Evolutionary conservation across 2,888 invertebrate species (phyloP).

Genomic region (Leucania comma): DNA sequence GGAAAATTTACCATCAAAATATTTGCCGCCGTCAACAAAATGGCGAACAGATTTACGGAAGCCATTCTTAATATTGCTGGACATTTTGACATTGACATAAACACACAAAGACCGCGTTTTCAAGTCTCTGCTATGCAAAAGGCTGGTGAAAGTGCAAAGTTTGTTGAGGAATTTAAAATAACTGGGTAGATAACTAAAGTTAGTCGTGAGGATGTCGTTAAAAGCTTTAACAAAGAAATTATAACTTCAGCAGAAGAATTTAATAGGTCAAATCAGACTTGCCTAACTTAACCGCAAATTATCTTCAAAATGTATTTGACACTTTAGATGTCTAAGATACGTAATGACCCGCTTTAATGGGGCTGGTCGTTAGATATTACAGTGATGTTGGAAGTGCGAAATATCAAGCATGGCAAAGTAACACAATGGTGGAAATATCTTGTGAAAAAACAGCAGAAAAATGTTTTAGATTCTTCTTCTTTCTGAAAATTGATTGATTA

Average conservation of each 20-base stretch:
- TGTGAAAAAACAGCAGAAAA: neutral
- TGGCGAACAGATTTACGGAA: slow-evolving; percentile 34
- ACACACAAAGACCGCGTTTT: slow-evolving; percentile 49
- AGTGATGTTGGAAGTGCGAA: slow-evolving; percentile 7
- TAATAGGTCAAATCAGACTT: slow-evolving; percentile 60
- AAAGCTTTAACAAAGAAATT: slow-evolving; percentile 67
- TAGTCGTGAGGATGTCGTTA: slow-evolving; percentile 61
- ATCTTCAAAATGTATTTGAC: slow-evolving; percentile 60
- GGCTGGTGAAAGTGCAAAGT: slow-evolving; percentile 63
- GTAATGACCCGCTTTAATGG: slow-evolving; percentile 42
- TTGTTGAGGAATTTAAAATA: slow-evolving; percentile 60
- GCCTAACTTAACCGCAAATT: slow-evolving; percentile 55
- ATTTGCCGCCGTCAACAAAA: slow-evolving; percentile 37
- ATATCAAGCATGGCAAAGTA: neutral
- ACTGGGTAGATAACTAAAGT: slow-evolving; percentile 57
- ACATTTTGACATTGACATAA: slow-evolving; percentile 45
- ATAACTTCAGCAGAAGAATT: slow-evolving; percentile 62
- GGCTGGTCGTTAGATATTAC: slow-evolving; percentile 38
- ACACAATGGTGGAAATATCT: neutral
- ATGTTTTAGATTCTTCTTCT: neutral
- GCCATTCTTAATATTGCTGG: slow-evolving; percentile 35
- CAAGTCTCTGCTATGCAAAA: slow-evolving; percentile 57
- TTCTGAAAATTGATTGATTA: neutral
- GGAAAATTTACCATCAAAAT: slow-evolving; percentile 21
- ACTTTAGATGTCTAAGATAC: slow-evolving; percentile 51